Percentiles rank a stretch among this genome's conserved stretches.
These are phyloP conservation scores for Cryptocephalus primarius DNA, from an alignment of 2,888 invertebrate genomes.

Conservation along the genomic window DNA sequence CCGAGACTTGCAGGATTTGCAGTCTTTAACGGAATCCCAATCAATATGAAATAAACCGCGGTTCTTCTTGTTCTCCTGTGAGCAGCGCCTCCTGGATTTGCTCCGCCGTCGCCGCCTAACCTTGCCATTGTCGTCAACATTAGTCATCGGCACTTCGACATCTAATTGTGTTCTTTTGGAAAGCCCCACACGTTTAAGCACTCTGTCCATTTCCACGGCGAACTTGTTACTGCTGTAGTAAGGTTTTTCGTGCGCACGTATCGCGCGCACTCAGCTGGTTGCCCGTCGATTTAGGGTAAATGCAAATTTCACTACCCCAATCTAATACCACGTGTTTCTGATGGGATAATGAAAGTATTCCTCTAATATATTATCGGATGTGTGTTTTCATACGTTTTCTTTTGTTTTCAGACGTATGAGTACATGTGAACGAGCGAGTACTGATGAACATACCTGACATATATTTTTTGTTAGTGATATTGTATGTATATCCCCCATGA, in stretches of 20 bases:
- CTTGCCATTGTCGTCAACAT: conserved; percentile 21
- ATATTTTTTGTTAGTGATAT: no score
- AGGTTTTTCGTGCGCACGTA: conserved; percentile 20
- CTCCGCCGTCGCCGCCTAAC: conserved; percentile 26
- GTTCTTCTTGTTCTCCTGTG: conserved; percentile 28
- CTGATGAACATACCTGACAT: no score
- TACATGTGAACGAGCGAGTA: no score
- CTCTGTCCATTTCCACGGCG: conserved; percentile 35
- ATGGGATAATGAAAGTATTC: background rate
- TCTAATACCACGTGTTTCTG: conserved; percentile 9
- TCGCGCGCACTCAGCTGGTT: conserved; percentile 28
- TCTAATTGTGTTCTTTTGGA: conserved; percentile 31
- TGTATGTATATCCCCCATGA: no score
- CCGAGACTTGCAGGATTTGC: conserved; percentile 44
- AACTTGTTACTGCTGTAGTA: conserved; percentile 24
- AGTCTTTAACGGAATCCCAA: conserved; percentile 45
- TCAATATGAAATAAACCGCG: conserved; percentile 39
- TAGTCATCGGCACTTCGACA: conserved; percentile 19
- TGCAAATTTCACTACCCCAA: conserved; percentile 16
- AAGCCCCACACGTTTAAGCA: conserved; percentile 36
- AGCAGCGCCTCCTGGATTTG: conserved; percentile 28
- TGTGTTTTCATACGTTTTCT: no score
- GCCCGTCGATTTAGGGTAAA: conserved; percentile 23
- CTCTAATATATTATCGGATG: no score
- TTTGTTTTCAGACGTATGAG: no score